Base-by-base conservation (phyloP, 2,113 vertebrate species). In the Paracanthobrama guichenoti region DNA sequence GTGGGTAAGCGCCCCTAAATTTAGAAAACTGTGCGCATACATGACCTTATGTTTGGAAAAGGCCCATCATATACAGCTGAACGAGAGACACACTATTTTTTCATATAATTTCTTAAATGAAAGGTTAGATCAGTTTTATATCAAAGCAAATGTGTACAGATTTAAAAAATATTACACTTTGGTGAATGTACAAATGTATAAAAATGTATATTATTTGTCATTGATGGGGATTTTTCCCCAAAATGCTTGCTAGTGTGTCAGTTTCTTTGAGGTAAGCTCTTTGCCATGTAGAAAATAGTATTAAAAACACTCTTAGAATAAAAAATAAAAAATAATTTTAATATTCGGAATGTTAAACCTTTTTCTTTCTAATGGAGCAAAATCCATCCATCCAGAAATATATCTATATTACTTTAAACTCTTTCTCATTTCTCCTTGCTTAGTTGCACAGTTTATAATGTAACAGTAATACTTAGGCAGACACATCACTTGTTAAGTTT, bases 1-100 rank as follows among this genome's bases (percentile, higher is more conserved):
- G 73, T 75, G 69, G 35, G 42, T 46, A 73, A 48, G 71, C 6
- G 42, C 42, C 73, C 46, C 73, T 75, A 75, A 50, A 53, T 75
- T 53, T 53, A 31, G 73, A 16, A 46, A 46, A 75, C 48, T 31
- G 0, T 53, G 26, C 46, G 11, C 26, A 12, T 18, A 26, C 22
- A 48, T 50, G n/a, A 74, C 46, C n/a, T 1, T 74, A 10, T 53
- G 16, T 75, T 28, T 75, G 28, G 73, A 75, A 18, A 50, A 53
- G 48, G 24, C n/a, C 7, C 6, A 16, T 48, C 69, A 53, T 75
- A 18, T 20, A 75, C 9, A 12, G 16, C 14, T 53, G 16, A 75
- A 75, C 8, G 7, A 16, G 42, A 72, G 39, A 71, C 0, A 35
- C 0, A 35, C 26, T 64, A n/a, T n/a, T 7, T 64, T 16, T 64